Percentiles rank a stretch among this genome's conserved stretches.
phyloP scores from a whole-genome alignment of 2,113 vertebrate species.

The Oncorhynchus keta region DNA sequence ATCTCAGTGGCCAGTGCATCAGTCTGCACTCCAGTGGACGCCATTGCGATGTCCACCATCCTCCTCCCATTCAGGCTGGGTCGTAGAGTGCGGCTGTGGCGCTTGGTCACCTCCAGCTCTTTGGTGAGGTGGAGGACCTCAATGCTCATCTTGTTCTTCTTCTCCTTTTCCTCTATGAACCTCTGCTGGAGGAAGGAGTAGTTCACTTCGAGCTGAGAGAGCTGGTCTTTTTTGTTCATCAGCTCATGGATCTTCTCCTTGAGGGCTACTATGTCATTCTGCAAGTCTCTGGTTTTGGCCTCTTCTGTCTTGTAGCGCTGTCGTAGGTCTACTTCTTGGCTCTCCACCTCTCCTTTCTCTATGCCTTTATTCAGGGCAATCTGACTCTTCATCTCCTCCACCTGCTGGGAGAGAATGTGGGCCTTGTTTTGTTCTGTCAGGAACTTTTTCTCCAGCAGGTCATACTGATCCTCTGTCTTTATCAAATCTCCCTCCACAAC shows the following conservation, averaged over 20 bases:
- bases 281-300: conserved; percentile 86
- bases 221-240: conserved; percentile 97
- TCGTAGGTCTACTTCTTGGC: conserved; percentile 84
- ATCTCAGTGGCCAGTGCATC: conserved; percentile 73
- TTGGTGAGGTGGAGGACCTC: conserved; percentile 89
- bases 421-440: conserved; percentile 93
- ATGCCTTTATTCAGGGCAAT: conserved; percentile 88
- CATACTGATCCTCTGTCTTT: conserved; percentile 95
- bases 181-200: conserved; percentile 90
- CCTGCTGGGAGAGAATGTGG: conserved; percentile 88
- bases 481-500: conserved; percentile 93
- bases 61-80: conserved; percentile 89
- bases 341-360: conserved; percentile 87
- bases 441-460: conserved; percentile 90
- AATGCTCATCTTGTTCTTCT: conserved; percentile 87
- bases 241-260: conserved; percentile 98
- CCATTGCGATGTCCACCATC: conserved; percentile 86
- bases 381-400: conserved; percentile 91
- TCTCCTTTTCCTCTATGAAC: conserved; percentile 90
- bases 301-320: conserved; percentile 86
- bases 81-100: conserved; percentile 87
- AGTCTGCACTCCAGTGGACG: conserved; percentile 89
- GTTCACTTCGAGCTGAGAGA: conserved; percentile 93
- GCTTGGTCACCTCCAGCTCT: conserved; percentile 90
- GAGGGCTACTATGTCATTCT: conserved; percentile 89